Evolutionary conservation across 2,888 invertebrate species (phyloP), one percentile per base, ranked within the genome.

Genomic region (Isoperla grammatica): DNA sequence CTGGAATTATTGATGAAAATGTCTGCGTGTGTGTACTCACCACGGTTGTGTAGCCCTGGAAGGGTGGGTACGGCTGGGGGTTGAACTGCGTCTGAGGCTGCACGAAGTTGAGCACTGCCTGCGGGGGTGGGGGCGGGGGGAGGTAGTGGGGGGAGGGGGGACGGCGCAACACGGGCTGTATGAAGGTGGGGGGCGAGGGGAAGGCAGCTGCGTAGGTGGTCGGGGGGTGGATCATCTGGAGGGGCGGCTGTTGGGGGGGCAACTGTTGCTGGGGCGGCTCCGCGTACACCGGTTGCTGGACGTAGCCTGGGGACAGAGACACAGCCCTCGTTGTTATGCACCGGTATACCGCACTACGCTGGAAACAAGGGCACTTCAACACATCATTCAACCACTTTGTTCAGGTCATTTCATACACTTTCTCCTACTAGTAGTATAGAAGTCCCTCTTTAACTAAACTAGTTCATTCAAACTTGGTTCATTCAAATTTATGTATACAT

Each of bases 21-120:
- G n/a, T 50, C 12, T 9, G 12, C 5, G n/a, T 9, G 19, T 5
- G 15, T 19, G 15, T 15, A 59, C 64, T 61, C 40, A 64, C 64
- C 62, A 64, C 64, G 6, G 62, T 39, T 6, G 64, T 59, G 45
- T 40, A 64, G 4, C 56, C 59, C 43, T 64, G 64, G 56, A 64
- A 64, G 8, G 64, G 58, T 22, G 62, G 54, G 22, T 60, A 64
- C 6, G 62, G 37, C 45, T 57, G 60, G 11, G 20, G 59, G 45
- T 35, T 61, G 56, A 56, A 62, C 57, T 37, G 61, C 58, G 49
- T 53, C 39, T 40, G 56, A 50, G 43, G 60, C 64, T 49, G 61
- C 60, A 53, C 61, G 58, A 37, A 53, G 49, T 29, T 23, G 29
- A 49, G 22, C 17, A 53, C 53, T 5, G 53, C 53, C 39, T 53